Evolutionary conservation across 2,797 vertebrate genomes (phyloP).

Genomic region (Buphagus erythrorhynchus): DNA sequence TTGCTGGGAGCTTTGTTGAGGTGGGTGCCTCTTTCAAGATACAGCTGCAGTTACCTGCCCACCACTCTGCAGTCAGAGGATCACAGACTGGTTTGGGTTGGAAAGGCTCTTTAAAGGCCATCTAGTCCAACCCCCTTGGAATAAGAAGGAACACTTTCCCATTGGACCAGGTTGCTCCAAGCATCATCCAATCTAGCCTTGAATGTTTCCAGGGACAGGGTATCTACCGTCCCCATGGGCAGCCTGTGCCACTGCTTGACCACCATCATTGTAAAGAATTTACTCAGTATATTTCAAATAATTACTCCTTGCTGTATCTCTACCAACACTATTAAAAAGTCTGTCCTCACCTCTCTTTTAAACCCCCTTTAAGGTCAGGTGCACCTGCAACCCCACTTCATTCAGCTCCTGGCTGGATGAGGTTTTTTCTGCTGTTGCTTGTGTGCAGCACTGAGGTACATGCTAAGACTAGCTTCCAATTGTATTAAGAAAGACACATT

Average conservation of each 20-base stretch:
- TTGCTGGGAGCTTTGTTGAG: background rate
- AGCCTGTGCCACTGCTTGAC: background rate
- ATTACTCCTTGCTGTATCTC: fast-evolving
- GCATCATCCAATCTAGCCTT: fast-evolving
- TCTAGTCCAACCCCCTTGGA: background rate
- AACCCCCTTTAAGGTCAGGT: background rate
- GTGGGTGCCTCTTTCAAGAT: background rate
- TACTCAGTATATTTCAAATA: background rate
- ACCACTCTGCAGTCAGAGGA: fast-evolving
- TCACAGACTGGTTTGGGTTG: background rate
- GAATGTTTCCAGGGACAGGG: background rate
- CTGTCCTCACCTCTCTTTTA: background rate
- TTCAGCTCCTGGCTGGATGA: background rate
- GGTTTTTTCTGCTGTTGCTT: background rate
- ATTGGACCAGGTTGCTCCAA: background rate
- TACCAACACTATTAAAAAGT: background rate
- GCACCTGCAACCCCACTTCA: background rate
- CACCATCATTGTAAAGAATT: fast-evolving
- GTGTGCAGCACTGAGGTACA: background rate
- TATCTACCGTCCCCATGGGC: background rate
- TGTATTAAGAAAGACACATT: background rate
- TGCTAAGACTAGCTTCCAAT: background rate
- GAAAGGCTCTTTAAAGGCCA: background rate
- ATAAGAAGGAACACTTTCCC: background rate
- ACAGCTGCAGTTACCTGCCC: background rate